Evolutionary conservation across 2,113 vertebrate genomes (phyloP), one percentile per base, ranked within the genome.

Genomic region (Vireo altiloquus): DNA sequence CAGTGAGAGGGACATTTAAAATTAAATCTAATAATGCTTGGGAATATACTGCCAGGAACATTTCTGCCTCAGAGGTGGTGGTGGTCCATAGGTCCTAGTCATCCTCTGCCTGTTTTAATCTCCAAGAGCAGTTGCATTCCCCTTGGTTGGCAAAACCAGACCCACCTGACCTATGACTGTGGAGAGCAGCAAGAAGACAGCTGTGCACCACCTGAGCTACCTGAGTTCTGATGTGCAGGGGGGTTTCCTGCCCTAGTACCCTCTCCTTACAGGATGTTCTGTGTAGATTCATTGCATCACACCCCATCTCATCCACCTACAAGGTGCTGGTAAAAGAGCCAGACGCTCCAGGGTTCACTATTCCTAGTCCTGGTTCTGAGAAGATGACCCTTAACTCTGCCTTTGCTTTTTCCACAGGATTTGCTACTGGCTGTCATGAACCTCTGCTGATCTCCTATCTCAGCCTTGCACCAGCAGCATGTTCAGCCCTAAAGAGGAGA

Each of bases 1-100:
- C 59, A 68, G 71, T 60, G 52, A 91, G 35, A 37, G 30, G 44
- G 39, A 82, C 6, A 56, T 87, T 96, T 94, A 92, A 94, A 97
- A 96, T 53, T 74, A 82, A 95, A 94, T 47, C 10, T 5, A 74
- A 49, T 27, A 63, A 89, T 52, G 14, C 70, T 94, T 56, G 20
- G 60, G 37, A 89, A 66, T 30, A 79, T 44, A 80, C 42, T 70
- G 42, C 56, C 7, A 7, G 60, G 33, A 95, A 22, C 23, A 30
- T 28, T n/a, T 68, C 57, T 87, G 56, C 28, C 50, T 54, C 4
- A 11, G 68, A 27, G 47, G 3, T 15, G 10, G 8, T 5, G 3
- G 24, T 24, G 19, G 37, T 44, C 37, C 24, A 7, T 10, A 27
- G 22, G 27, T 68, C 46, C 33, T 88, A 21, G 23, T 69, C 28